Conservation (phyloP, 2,888 invertebrate species). For the Petrophora chlorosata region DNA sequence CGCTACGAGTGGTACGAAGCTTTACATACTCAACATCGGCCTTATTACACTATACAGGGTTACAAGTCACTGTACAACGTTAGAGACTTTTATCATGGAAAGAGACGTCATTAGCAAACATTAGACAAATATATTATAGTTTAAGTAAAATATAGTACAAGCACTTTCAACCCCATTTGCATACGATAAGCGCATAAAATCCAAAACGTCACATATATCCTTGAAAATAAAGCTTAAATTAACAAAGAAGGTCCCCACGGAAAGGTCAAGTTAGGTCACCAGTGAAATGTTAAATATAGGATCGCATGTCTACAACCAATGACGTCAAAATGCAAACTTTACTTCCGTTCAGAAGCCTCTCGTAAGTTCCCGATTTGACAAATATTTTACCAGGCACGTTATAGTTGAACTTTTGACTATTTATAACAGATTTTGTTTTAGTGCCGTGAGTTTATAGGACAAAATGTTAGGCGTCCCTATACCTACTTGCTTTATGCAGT, state of each 20-base stretch:
- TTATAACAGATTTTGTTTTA: not conserved
- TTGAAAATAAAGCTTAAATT: slow-evolving; percentile 39
- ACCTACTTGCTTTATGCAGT: no score
- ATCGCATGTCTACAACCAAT: slow-evolving; percentile 69
- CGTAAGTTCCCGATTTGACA: slow-evolving; percentile 48
- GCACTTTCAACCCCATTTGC: slow-evolving; percentile 3
- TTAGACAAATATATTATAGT: no score
- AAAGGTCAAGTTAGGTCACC: slow-evolving; percentile 63
- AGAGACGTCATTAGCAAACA: no score
- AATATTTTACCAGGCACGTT: slow-evolving; percentile 42
- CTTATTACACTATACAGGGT: no score
- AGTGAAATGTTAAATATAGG: slow-evolving; percentile 73
- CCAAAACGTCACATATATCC: slow-evolving; percentile 31
- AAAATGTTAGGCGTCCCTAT: no score
- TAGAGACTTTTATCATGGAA: no score
- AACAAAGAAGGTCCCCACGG: slow-evolving; percentile 41
- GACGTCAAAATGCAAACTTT: slow-evolving; percentile 63
- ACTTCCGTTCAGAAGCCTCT: slow-evolving; percentile 52
- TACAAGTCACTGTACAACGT: no score
- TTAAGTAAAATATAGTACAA: not conserved
- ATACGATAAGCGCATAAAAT: slow-evolving; percentile 13
- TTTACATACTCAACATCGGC: no score
- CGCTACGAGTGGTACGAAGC: no score
- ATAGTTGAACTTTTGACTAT: slow-evolving; percentile 22
- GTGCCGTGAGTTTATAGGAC: no score